Base-by-base conservation (phyloP, 2,888 invertebrate genomes). In the Pandemis cinnamomeana region DNA sequence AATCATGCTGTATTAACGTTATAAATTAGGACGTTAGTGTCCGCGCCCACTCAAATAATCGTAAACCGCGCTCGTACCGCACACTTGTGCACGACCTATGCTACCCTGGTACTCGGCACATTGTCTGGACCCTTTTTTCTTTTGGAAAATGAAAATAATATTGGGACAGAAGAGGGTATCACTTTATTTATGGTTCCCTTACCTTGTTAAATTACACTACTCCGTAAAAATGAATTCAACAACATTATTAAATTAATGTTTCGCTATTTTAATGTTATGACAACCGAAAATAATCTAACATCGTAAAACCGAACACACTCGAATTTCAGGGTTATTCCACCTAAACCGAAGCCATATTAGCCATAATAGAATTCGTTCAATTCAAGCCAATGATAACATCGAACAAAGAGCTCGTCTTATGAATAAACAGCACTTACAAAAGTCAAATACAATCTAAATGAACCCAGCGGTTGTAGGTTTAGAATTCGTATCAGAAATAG, bases 1-100 rank as follows among this genome's bases (percentile, higher is more conserved):
- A 85, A 89, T 91, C 89, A 89, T 88, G 81, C 85, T 83, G 90
- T 92, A 93, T 93, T 92, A 93, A 91, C 87, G 92, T 92, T 92
- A 93, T 93, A 93, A 93, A 93, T 93, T 90, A 92, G 92, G 89
- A 92, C 86, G 90, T 93, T 89, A 92, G 84, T 85, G 88, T 83
- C 84, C 82, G 83, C 81, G 86, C 84, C 88, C 91, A 91, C 91
- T 91, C 89, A 91, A 92, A 92, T 93, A 93, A 92, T 90, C 90
- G 89, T 92, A 92, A 91, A 90, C 84, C 85, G 85, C 78, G 90
- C 89, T 89, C 90, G 88, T 93, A 89, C 81, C 77, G 82, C 82
- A 84, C 92, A 92, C 92, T 92, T 91, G 93, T 80, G 86, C 81
- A 74, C 80, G 78, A 84, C 86, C 88, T 87, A 87, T 87, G 85